These are phyloP conservation scores for Agriopis marginaria DNA, from an alignment of 2,888 invertebrate genomes.

Conservation along the genomic window DNA sequence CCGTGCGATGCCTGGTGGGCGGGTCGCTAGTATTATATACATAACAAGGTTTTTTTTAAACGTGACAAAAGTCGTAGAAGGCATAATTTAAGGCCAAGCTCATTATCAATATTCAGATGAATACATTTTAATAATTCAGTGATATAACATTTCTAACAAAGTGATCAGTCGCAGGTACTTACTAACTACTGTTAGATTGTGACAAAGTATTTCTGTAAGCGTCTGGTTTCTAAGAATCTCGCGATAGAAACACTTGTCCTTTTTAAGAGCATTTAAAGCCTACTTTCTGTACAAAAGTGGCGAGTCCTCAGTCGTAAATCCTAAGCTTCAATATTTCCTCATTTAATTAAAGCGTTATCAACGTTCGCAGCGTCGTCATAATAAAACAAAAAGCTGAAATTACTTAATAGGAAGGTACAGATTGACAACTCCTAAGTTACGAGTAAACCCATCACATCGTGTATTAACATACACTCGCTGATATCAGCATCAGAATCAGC, in stretches of 20 bases:
- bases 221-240: neutral
- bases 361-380: conserved; percentile 51
- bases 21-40: too few relatives aligned
- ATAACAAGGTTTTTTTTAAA: too few relatives aligned
- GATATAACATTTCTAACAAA: too few relatives aligned
- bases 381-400: conserved; percentile 47
- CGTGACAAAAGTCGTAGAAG: too few relatives aligned
- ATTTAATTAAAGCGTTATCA: conserved; percentile 60
- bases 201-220: neutral
- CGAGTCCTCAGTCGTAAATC: conserved; percentile 38
- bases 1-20: too few relatives aligned
- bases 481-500: too few relatives aligned
- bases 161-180: too few relatives aligned
- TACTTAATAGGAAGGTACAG: neutral
- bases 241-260: neutral
- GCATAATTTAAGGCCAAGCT: too few relatives aligned
- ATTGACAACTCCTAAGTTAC: neutral
- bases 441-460: too few relatives aligned
- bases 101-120: too few relatives aligned
- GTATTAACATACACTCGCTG: too few relatives aligned
- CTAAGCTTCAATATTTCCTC: conserved; percentile 46
- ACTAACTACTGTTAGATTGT: neutral
- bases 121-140: too few relatives aligned
- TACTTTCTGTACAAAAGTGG: conserved; percentile 19
- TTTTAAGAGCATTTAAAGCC: conserved; percentile 21